Evolutionary conservation across 2,113 vertebrate genomes (phyloP), one percentile per base, ranked within the genome.

Genomic region (Sapayoa aenigma): DNA sequence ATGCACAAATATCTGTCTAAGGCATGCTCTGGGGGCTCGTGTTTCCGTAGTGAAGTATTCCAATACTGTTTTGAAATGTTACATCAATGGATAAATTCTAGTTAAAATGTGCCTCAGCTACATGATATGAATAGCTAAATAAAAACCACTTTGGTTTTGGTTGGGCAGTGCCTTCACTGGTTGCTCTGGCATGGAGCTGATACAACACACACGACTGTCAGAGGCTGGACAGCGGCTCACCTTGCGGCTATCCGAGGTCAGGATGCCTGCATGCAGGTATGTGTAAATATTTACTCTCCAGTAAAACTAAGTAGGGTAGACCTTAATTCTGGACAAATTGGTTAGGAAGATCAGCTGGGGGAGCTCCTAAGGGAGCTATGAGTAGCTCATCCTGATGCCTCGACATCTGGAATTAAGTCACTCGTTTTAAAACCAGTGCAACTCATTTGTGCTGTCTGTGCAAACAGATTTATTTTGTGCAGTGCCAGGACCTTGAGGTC

Each of bases 241-340:
- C 92, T 98, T 3, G 97, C 98, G 1, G 98, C 98, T 30, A 98
- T 98, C 88, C 97, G 95, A 33, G 98, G 98, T 25, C 98, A 98
- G 77, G 98, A 98, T 82, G 98, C 98, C 25, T 98, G 98, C 78
- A 95, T 98, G 96, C 98, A 98, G 98, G 98, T 98, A 97, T 20
- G 73, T 58, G 30, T 2, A 33, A 49, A 56, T 25, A 28, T 15
- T 58, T 30, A 7, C 42, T 63, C 50, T 24, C 35, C 4, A 63
- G 39, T 0, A 1, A 42, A 53, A 49, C 30, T 14, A 23, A 52
- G 24, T 9, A n/a, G 31, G 49, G 37, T 35, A 62, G 24, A 33
- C 16, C 35, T 46, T 63, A 19, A 6, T 9, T 30, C 21, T 82
- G 62, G 18, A 72, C 19, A 33, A 21, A 23, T 11, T 53, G 10